Base-by-base conservation (phyloP, 2,888 invertebrate genomes). In the Lacanobia oleracea region DNA sequence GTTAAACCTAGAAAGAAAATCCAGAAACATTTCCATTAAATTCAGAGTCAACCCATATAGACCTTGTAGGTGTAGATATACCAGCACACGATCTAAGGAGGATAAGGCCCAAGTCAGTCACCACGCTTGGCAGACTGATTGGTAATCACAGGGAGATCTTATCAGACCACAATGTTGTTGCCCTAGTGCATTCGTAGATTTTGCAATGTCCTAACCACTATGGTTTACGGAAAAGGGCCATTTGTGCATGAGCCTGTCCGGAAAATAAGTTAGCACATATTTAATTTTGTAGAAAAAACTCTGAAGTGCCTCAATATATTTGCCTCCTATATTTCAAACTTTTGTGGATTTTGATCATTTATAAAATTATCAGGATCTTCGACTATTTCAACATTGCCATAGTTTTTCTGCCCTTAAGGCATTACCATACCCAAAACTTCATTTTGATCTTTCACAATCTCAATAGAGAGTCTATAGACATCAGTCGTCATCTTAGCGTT, bases 141-240 rank as follows among this genome's bases (percentile, higher is more conserved):
- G 40, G 53, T 77, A 71, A 81, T 65, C 48, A 21, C 65, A 27
- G 45, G 62, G 50, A 76, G 78, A 79, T 77, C 63, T 70, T 81
- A 79, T 81, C 78, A 56, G 62, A 2, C 21, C 10, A 27, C 70
- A 50, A 65, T 40, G 62, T 62, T 54, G 65, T n/a, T 76, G 76
- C 68, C 51, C 56, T 62, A 65, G 43, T 70, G 27, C 43, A 66
- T 50, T 63, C 62, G 16, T 56, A 37, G 48, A 77, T 79, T 63
- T 71, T 66, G 81, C 60, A 80, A 77, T 51, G 4, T 12, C n/a
- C 23, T 50, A 18, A 61, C 51, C 21, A 51, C 12, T 18, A 16
- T 59, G 37, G 37, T 51, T 37, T 37, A 1, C 18, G 12, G 27
- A 59, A 69, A 50, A 76, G 51, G 23, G 68, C 27, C 50, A 57